A percentile compares a stretch with the other conserved stretches of the same genome.
phyloP scores from a whole-genome alignment of 92 coral and sea anemone genomes.

The Porites divaricata region DNA sequence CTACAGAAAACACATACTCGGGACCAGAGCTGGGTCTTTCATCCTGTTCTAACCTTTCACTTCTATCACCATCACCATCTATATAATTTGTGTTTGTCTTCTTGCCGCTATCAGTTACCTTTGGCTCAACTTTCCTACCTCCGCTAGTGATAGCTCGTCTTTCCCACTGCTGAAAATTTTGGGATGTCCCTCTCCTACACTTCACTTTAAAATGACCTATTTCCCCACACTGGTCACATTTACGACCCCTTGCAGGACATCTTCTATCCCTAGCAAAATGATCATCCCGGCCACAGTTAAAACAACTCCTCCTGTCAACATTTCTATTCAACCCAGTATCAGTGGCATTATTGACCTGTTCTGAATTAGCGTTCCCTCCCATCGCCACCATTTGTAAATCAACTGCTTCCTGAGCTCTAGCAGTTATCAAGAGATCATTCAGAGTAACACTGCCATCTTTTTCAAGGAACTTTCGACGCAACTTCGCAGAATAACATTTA shows the following conservation, averaged over 20 bases:
- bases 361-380: conserved; percentile 26
- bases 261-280: conserved; percentile 38
- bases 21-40: neutral
- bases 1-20: conserved; percentile 38
- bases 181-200: conserved; percentile 1
- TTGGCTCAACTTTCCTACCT: neutral
- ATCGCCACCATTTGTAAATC: conserved; percentile 30
- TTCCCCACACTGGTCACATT: conserved; percentile 38
- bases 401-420: conserved; percentile 46
- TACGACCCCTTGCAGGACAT: conserved; percentile 4
- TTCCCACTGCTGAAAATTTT: conserved; percentile 1
- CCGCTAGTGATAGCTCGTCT: neutral
- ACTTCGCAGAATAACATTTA: conserved; percentile 25
- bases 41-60: neutral
- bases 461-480: conserved; percentile 32
- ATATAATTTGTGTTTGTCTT: conserved; percentile 32
- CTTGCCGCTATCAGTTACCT: neutral
- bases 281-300: conserved; percentile 27
- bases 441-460: conserved; percentile 33
- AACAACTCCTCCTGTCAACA: conserved; percentile 21
- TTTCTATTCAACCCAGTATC: neutral
- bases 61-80: neutral
- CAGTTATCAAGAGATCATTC: conserved; percentile 27
- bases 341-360: conserved; percentile 3
- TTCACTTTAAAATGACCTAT: conserved; percentile 13